Evolutionary conservation across 2,888 invertebrate species (phyloP).

Genomic region (Ellobium chinense): DNA sequence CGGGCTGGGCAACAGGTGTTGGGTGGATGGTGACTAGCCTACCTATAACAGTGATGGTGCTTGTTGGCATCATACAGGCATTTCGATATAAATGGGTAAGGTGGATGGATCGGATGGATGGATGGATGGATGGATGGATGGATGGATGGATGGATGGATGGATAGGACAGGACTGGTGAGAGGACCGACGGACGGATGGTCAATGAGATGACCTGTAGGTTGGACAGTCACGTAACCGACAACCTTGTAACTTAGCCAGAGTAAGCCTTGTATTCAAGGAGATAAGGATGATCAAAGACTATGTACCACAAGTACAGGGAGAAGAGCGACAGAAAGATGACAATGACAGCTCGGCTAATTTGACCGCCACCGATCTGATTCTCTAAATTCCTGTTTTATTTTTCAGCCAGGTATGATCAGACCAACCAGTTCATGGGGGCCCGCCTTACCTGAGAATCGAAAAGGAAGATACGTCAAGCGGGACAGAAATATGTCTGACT

Average conservation of each 20-base stretch:
- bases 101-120: neutral
- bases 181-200: neutral
- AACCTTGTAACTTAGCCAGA: too few relatives aligned
- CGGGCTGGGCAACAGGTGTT: conserved; percentile 53
- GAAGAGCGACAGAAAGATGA: too few relatives aligned
- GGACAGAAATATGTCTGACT: neutral
- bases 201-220: neutral
- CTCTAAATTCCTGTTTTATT: too few relatives aligned
- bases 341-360: too few relatives aligned
- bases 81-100: conserved; percentile 63
- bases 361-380: too few relatives aligned
- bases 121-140: neutral
- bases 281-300: too few relatives aligned
- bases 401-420: neutral
- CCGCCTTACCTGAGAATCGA: neutral
- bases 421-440: neutral
- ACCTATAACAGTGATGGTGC: conserved; percentile 62
- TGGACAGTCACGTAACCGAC: too few relatives aligned
- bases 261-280: too few relatives aligned
- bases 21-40: conserved; percentile 62
- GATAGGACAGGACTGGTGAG: neutral
- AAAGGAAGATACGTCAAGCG: neutral
- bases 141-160: neutral
- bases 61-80: conserved; percentile 57
- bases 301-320: too few relatives aligned